Percentiles rank a stretch among this genome's conserved stretches.
These are phyloP conservation scores for Dryobota labecula DNA, from an alignment of 2,888 invertebrate species.

Conservation along the genomic window DNA sequence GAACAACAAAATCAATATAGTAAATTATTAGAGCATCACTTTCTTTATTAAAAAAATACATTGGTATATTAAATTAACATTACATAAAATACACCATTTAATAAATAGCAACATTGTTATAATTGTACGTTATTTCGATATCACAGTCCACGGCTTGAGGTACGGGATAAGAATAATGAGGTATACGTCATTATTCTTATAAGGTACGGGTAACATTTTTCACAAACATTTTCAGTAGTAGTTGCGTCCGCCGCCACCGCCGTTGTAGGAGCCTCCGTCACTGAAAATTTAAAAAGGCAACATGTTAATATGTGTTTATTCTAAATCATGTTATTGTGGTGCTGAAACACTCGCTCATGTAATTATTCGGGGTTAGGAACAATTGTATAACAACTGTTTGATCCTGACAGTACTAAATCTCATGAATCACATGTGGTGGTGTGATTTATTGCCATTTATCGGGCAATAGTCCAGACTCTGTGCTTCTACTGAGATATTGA, in stretches of 20 bases:
- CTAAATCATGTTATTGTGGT: background rate
- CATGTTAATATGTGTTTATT: background rate
- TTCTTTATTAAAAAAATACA: constrained; percentile 55
- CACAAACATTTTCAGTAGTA: constrained; percentile 54
- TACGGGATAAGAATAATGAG: constrained; percentile 60
- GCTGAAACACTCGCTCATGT: background rate
- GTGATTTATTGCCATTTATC: background rate
- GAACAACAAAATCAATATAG: constrained; percentile 2
- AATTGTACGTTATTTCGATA: constrained; percentile 71
- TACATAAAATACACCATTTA: constrained; percentile 61
- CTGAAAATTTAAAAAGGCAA: constrained; percentile 71
- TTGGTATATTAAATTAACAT: constrained; percentile 39
- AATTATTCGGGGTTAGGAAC: background rate
- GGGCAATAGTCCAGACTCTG: background rate
- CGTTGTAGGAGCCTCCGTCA: constrained; percentile 78
- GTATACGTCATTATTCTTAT: constrained; percentile 18
- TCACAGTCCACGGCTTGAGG: constrained; percentile 86
- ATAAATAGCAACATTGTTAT: constrained; percentile 66
- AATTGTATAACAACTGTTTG: background rate
- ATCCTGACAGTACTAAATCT: no score
- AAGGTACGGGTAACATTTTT: constrained; percentile 68
- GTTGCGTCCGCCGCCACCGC: constrained; percentile 68
- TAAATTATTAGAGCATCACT: constrained; percentile 32
- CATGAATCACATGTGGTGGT: no score
- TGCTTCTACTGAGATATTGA: background rate